phyloP scores from a whole-genome alignment of 2,113 vertebrate genomes.

The Chauna torquata region DNA sequence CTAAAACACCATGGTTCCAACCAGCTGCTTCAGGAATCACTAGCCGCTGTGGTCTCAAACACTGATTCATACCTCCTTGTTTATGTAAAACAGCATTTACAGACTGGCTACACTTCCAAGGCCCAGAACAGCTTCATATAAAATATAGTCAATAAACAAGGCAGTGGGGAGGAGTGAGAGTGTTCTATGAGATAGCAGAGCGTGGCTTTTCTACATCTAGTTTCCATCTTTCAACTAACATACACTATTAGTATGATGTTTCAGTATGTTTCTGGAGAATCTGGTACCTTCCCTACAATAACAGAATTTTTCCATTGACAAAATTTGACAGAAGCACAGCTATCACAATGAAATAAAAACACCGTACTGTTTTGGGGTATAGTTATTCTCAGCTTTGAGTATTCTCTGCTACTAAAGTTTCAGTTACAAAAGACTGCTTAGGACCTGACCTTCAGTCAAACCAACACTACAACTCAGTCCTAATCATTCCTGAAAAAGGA shows the following conservation, averaged over 20 bases:
- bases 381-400: not conserved
- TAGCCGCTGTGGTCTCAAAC: not conserved
- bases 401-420: not conserved
- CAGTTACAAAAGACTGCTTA: not conserved
- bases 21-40: not conserved
- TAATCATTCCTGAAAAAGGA: not conserved
- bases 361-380: not conserved
- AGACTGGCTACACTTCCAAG: not conserved
- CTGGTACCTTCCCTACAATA: not conserved
- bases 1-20: not conserved
- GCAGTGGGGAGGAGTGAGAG: too few relatives aligned
- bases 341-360: not conserved
- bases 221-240: not conserved
- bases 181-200: not conserved
- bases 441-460: not conserved
- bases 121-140: not conserved
- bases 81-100: not conserved
- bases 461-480: not conserved
- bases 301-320: not conserved
- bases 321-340: not conserved
- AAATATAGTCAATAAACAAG: not conserved
- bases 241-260: not conserved
- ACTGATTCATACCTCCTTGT: not conserved
- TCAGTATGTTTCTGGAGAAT: not conserved
- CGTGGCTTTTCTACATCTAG: not conserved